phyloP scores from a whole-genome alignment of 2,888 invertebrate genomes.

The Altica lythri region DNA sequence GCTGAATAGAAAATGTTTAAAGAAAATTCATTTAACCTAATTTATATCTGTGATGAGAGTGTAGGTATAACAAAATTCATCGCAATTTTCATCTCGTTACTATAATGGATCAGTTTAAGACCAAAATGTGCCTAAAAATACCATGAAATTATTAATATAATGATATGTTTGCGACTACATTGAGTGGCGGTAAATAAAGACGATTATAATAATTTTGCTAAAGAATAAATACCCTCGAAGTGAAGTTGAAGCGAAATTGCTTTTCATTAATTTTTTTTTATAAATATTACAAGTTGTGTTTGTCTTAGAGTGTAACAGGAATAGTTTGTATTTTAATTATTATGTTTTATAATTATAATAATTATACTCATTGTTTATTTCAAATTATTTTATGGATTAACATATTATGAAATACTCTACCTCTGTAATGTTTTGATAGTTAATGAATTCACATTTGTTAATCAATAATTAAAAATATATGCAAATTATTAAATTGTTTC shows the following conservation, averaged over 20 bases:
- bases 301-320: too few relatives aligned
- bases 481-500: too few relatives aligned
- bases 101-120: slow-evolving; percentile 34
- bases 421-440: too few relatives aligned
- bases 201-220: slow-evolving; percentile 36
- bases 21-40: slow-evolving; percentile 13
- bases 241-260: slow-evolving; percentile 23
- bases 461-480: too few relatives aligned
- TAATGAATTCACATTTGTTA: too few relatives aligned
- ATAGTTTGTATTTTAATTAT: too few relatives aligned
- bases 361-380: too few relatives aligned
- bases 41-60: slow-evolving; percentile 8
- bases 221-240: slow-evolving; percentile 33
- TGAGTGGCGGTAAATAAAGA: slow-evolving; percentile 30
- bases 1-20: neutral
- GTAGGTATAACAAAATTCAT: slow-evolving; percentile 13
- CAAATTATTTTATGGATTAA: too few relatives aligned
- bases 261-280: slow-evolving; percentile 22
- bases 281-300: neutral
- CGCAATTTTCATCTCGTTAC: slow-evolving; percentile 35
- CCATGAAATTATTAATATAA: slow-evolving; percentile 37
- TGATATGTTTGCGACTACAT: slow-evolving; percentile 34
- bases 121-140: slow-evolving; percentile 35
- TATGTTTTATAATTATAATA: too few relatives aligned
- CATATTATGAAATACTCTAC: too few relatives aligned